Percentiles rank a stretch among this genome's conserved stretches.
Conservation (phyloP, 2,797 vertebrate genomes). For the Brotula barbata region DNA sequence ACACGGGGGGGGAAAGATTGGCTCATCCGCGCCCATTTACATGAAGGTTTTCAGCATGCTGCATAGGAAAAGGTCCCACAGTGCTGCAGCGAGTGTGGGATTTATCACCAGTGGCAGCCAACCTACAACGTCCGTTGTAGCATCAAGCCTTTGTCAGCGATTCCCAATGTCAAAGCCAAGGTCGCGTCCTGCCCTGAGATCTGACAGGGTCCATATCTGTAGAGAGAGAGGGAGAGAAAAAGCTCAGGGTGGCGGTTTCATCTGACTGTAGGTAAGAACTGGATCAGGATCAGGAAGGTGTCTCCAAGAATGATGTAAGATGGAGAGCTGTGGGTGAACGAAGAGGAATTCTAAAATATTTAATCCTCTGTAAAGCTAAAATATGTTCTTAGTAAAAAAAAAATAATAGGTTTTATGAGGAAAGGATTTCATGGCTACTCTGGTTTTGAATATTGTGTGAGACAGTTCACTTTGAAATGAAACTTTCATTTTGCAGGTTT, state of each 20-base stretch:
- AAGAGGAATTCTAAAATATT: neutral
- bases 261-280: slow-evolving; percentile 45
- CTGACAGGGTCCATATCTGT: slow-evolving; percentile 55
- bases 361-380: slow-evolving; percentile 11
- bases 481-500: slow-evolving; percentile 33
- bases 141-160: slow-evolving; percentile 50
- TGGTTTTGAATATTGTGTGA: slow-evolving; percentile 10
- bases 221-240: slow-evolving; percentile 45
- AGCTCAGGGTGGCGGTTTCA: slow-evolving; percentile 50
- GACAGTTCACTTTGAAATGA: slow-evolving; percentile 11
- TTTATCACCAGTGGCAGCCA: neutral
- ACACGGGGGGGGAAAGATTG: slow-evolving; percentile 40
- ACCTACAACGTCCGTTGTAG: slow-evolving; percentile 36
- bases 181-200: slow-evolving; percentile 58
- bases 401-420: neutral
- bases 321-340: no score
- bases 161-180: slow-evolving; percentile 59
- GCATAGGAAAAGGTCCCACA: neutral
- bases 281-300: slow-evolving; percentile 33
- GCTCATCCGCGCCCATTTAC: slow-evolving; percentile 48
- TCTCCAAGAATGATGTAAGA: slow-evolving; percentile 24
- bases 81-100: neutral
- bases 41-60: slow-evolving; percentile 9
- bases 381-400: neutral
- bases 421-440: slow-evolving; percentile 6